Evolutionary conservation across 2,888 invertebrate species (phyloP).

Genomic region (Pheosia tremula): DNA sequence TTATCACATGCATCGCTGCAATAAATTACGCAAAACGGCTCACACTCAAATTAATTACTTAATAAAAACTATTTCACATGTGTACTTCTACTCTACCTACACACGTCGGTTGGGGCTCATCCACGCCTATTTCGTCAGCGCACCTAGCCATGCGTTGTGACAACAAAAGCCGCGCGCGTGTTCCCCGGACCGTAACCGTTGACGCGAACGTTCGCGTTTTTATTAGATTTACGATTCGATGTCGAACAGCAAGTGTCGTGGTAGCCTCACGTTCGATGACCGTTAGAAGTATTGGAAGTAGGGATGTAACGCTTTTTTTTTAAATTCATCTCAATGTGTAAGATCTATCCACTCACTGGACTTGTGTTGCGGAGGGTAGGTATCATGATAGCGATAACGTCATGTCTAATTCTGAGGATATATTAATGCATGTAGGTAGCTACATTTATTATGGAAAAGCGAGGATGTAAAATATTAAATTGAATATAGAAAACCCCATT

Average conservation of each 20-base stretch:
- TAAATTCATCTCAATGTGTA: too few species aligned
- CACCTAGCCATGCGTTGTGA: slow-evolving; percentile 26
- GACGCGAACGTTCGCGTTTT: slow-evolving; percentile 25
- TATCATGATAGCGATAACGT: too few species aligned
- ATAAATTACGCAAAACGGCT: too few species aligned
- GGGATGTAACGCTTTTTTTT: slow-evolving; percentile 15
- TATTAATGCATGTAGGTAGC: too few species aligned
- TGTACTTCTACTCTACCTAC: not conserved
- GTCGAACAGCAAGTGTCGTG: slow-evolving; percentile 34
- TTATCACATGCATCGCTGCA: too few species aligned
- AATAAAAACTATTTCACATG: not conserved
- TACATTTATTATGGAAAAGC: too few species aligned
- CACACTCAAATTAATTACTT: not conserved
- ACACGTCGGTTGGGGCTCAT: slow-evolving; percentile 5
- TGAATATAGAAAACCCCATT: too few species aligned
- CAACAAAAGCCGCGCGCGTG: slow-evolving; percentile 34
- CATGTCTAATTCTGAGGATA: too few species aligned
- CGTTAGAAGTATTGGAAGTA: slow-evolving; percentile 36
- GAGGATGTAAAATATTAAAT: too few species aligned
- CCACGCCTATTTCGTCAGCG: slow-evolving; percentile 31
- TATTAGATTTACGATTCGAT: slow-evolving; percentile 30
- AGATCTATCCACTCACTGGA: too few species aligned
- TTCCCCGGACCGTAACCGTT: slow-evolving; percentile 33
- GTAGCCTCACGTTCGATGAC: slow-evolving; percentile 28
- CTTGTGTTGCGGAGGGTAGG: too few species aligned